Conservation (phyloP, 2,797 vertebrate genomes). For the Lerista edwardsae region DNA sequence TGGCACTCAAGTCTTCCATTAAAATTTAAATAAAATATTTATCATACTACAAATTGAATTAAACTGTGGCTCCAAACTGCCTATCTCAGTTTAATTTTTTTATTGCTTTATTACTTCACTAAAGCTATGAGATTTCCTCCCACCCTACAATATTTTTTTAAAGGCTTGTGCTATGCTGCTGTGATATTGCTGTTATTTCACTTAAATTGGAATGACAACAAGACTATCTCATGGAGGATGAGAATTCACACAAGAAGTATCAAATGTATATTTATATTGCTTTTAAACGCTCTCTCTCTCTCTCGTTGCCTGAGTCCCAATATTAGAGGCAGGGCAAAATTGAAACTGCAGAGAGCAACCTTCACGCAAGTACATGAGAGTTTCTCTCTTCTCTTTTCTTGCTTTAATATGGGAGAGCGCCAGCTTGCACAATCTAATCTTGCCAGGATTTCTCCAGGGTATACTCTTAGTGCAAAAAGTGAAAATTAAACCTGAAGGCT, state of each 20-base stretch:
- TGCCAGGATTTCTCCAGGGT: conserved; percentile 38
- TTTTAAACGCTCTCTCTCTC: conserved; percentile 38
- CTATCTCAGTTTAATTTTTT: conserved; percentile 37
- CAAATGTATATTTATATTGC: conserved; percentile 38
- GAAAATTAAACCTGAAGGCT: conserved; percentile 71
- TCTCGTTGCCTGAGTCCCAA: not conserved
- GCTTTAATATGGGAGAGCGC: conserved; percentile 44
- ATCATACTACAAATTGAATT: conserved; percentile 50
- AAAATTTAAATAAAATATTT: conserved; percentile 56
- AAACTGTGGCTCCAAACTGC: conserved; percentile 22
- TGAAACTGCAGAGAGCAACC: conserved; percentile 10
- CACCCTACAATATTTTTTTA: not conserved
- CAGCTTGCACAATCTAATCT: conserved; percentile 19
- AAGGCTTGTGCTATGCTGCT: not conserved
- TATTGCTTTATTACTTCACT: conserved; percentile 21
- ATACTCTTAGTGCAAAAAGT: conserved; percentile 51
- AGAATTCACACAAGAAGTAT: conserved; percentile 33
- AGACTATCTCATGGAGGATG: conserved; percentile 17
- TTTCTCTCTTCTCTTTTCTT: not conserved
- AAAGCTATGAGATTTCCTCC: conserved; percentile 27
- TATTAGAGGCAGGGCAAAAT: conserved; percentile 9
- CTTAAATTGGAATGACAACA: conserved; percentile 41
- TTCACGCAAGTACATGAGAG: not conserved
- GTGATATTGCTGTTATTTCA: conserved; percentile 37
- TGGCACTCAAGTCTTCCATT: conserved; percentile 30